Conservation (phyloP, 92 coral and sea anemone species). For the Blastomussa wellsi region DNA sequence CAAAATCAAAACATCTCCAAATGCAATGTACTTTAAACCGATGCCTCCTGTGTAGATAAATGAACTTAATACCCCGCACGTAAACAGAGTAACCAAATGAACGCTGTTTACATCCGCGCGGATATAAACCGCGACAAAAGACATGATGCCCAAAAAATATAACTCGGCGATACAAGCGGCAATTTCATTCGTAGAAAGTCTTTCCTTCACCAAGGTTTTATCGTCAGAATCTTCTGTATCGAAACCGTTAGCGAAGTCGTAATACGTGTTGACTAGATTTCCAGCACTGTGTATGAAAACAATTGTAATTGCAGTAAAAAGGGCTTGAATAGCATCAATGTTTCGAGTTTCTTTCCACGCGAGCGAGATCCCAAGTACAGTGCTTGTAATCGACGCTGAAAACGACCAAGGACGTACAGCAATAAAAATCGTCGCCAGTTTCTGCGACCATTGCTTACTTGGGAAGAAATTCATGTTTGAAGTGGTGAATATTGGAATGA, state of each 20-base stretch:
- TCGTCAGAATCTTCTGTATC: conserved; percentile 74
- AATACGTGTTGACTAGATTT: conserved; percentile 75
- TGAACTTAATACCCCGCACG: conserved; percentile 57
- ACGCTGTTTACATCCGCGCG: conserved; percentile 32
- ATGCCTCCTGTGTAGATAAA: conserved; percentile 77
- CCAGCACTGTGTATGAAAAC: conserved; percentile 76
- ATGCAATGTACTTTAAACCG: conserved; percentile 76
- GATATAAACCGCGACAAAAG: conserved; percentile 49
- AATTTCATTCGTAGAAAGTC: conserved; percentile 55
- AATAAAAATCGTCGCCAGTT: conserved; percentile 37
- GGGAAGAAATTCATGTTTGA: conserved; percentile 18
- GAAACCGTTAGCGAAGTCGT: conserved; percentile 67
- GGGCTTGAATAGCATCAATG: conserved; percentile 44
- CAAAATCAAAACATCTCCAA: conserved; percentile 70
- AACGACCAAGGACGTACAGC: conserved; percentile 80
- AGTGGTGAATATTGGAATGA: background rate
- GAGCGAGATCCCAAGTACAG: conserved; percentile 56
- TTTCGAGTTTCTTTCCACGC: conserved; percentile 59
- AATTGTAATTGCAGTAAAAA: conserved; percentile 53
- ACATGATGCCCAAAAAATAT: conserved; percentile 49
- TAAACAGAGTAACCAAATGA: conserved; percentile 39
- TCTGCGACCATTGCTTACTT: conserved; percentile 16
- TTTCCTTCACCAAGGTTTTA: conserved; percentile 52
- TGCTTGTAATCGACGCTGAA: conserved; percentile 59
- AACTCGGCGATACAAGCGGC: conserved; percentile 47